These are phyloP conservation scores for Austrolebias charrua DNA, from an alignment of 2,797 vertebrate genomes.

Conservation along the genomic window DNA sequence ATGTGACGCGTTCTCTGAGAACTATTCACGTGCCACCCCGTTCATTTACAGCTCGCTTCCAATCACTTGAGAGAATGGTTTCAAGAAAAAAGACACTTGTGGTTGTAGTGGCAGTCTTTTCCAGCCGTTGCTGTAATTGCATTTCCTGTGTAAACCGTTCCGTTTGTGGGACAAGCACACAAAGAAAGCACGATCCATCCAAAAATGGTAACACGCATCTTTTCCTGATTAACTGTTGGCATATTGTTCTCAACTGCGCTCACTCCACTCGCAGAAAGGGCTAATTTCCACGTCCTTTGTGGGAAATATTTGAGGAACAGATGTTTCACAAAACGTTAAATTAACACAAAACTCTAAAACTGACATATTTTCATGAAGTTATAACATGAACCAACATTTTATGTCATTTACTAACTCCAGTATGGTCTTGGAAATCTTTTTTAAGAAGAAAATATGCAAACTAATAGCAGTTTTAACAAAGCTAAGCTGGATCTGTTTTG, in stretches of 20 bases:
- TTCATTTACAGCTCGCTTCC: slow-evolving; percentile 73
- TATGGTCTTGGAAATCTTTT: background rate
- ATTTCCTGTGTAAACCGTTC: slow-evolving; percentile 73
- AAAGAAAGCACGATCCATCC: slow-evolving; percentile 57
- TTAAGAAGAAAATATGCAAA: slow-evolving; percentile 7
- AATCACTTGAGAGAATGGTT: slow-evolving; percentile 80
- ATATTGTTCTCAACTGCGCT: slow-evolving; percentile 72
- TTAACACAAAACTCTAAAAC: slow-evolving; percentile 15
- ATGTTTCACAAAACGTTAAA: slow-evolving; percentile 42
- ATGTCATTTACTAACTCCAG: slow-evolving; percentile 2
- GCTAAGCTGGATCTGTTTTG: background rate
- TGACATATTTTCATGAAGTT: slow-evolving; percentile 17
- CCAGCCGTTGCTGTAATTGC: slow-evolving; percentile 70
- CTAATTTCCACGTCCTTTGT: slow-evolving; percentile 60
- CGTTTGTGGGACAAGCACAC: slow-evolving; percentile 59
- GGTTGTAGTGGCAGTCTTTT: slow-evolving; percentile 66
- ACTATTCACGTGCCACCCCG: slow-evolving; percentile 67
- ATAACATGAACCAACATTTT: background rate
- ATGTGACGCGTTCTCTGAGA: slow-evolving; percentile 60
- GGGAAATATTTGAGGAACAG: slow-evolving; percentile 36
- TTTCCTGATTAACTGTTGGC: slow-evolving; percentile 73
- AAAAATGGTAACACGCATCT: slow-evolving; percentile 64
- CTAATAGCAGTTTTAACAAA: background rate
- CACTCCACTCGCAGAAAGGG: slow-evolving; percentile 66
- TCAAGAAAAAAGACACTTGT: slow-evolving; percentile 70